Evolutionary conservation across 2,888 invertebrate species (phyloP), one percentile per base, ranked within the genome.

Genomic region (Fissipunctia ypsillon): DNA sequence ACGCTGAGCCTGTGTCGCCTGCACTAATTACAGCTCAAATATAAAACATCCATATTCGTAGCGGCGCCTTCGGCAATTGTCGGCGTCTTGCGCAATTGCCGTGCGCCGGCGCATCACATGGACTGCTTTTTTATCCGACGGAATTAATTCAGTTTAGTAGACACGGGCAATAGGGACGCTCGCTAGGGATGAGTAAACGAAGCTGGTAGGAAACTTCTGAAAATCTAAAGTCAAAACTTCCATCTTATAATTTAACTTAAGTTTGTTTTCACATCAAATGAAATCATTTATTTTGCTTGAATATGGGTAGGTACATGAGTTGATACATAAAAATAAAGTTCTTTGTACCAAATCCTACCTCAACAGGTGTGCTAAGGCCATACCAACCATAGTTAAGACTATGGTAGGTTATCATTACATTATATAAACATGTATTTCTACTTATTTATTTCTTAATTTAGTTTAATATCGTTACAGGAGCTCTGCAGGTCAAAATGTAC

Each of bases 71-170:
- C 85, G 84, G 73, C 87, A 90, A 90, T 89, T 91, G 91, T 81
- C 90, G 90, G 90, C 90, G 69, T 84, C 89, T 90, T 90, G 90
- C 88, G 84, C 88, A 89, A 90, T 89, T 89, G 87, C 87, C 77
- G 80, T 85, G 84, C 80, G 78, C 71, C 81, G 64, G 85, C 82
- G 81, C 85, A 85, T 81, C 80, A 82, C 73, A 78, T 78, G 76
- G 73, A 75, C 79, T 77, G 57, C 76, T 75, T 85, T 81, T 87
- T 84, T 79, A 84, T 83, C 69, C 60, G 63, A 60, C 70, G 52
- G 79, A 85, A 87, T 88, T 87, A 85, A 88, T 88, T 84, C 73
- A 78, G 82, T 80, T 87, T 81, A 86, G 79, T 75, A 66, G 50
- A 41, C 54, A 72, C 61, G n/a, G 38, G n/a, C 50, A 52, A 35